A percentile compares a stretch with the other conserved stretches of the same genome.
Evolutionary conservation across 2,888 invertebrate genomes (phyloP).

Genomic region (Andrena camellia): DNA sequence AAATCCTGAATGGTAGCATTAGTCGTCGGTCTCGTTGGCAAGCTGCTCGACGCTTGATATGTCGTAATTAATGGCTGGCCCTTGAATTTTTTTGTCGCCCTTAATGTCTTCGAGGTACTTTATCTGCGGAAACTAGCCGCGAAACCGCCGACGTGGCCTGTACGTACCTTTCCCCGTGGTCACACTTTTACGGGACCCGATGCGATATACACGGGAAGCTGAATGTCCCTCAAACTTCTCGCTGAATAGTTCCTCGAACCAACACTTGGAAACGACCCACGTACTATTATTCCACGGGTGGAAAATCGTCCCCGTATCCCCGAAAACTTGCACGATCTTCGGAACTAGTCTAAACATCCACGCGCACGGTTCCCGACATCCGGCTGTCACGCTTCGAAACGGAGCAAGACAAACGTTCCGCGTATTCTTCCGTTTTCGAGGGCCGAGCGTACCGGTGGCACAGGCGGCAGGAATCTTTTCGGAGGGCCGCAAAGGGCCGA

Average conservation of each 20-base stretch:
- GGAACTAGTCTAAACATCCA: slow-evolving; percentile 2
- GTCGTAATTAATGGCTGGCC: slow-evolving; percentile 69
- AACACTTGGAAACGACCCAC: too few species aligned
- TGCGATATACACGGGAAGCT: not conserved
- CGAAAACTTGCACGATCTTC: not conserved
- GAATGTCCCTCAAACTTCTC: not conserved
- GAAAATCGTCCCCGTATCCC: not conserved
- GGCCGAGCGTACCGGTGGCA: slow-evolving; percentile 41
- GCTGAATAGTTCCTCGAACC: too few species aligned
- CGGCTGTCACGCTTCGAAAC: slow-evolving; percentile 39
- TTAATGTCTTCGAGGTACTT: slow-evolving; percentile 24
- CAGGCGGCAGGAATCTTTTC: slow-evolving; percentile 26
- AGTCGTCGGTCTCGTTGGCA: slow-evolving; percentile 62
- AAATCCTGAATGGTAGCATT: slow-evolving; percentile 67
- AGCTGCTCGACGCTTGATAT: slow-evolving; percentile 63
- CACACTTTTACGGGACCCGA: not conserved
- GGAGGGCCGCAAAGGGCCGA: slow-evolving; percentile 45
- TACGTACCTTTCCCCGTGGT: slow-evolving; percentile 4
- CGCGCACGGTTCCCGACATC: slow-evolving; percentile 33
- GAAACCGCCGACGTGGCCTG: not conserved
- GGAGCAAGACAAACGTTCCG: slow-evolving; percentile 30
- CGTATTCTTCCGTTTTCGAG: slow-evolving; percentile 47
- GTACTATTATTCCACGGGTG: too few species aligned
- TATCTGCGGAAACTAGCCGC: slow-evolving; percentile 23
- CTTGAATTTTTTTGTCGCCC: slow-evolving; percentile 26